Base-by-base conservation (phyloP, 1,140 invertebrate species). In the Macrostomum lignano region DNA sequence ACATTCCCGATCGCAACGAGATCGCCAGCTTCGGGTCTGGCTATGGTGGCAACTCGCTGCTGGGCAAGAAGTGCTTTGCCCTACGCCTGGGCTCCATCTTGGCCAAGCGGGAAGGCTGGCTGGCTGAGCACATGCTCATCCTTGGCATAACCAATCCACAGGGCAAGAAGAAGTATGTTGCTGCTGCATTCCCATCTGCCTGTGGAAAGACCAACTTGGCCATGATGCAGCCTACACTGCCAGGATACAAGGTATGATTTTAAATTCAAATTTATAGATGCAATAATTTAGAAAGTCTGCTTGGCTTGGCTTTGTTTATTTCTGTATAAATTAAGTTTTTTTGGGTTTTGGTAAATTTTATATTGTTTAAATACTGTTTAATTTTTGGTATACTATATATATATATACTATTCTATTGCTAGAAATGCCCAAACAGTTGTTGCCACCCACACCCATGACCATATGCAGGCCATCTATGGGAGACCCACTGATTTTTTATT, bases 41-140 rank as follows among this genome's bases (percentile, higher is more conserved):
- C 4, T 94, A 94, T 47, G 88, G 88, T 21, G 91, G 91, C 3
- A 98, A 98, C 61, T 93, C 82, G 9, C 56, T 98, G n/a, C 57
- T 96, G 25, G 91, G 88, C 7, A 98, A 98, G 58, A 98, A 98
- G 55, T 98, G 91, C 49, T 86, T 98, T 47, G 88, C 91, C 11
- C 65, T 98, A 0, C 67, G 91, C 36, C 72, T 98, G 42, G 91
- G 88, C 0, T 88, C 79, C 0, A 86, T 75, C 5, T 72, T 96
- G 46, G 91, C 81, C 2, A 68, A 69, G 44, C 65, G 71, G 31
- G 86, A 98, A 56, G 86, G 82, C 7, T 98, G 91, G 91, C 63
- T 98, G 2, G 91, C 88, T 7, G 88, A 98, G 55, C 86, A 94
- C 49, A 96, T 94, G 82, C 61, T 35, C 40, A 36, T 36, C 21